Evolutionary conservation across 1,140 invertebrate genomes (phyloP).

Genomic region (Thrips palmi): DNA sequence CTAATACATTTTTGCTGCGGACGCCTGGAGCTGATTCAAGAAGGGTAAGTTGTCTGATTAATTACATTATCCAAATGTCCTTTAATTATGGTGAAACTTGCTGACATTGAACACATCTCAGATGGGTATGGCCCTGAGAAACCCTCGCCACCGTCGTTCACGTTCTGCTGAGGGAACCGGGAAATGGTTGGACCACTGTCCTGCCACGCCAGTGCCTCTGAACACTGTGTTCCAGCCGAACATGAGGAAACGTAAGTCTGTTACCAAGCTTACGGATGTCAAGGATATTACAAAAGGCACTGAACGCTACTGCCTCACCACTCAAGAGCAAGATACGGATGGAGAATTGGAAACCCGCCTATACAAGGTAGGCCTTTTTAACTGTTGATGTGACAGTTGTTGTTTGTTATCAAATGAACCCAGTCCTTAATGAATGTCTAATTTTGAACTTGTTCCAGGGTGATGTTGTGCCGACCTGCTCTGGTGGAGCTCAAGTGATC

Average conservation of each 20-base stretch:
- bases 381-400: not conserved
- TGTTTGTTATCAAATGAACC: slow-evolving; percentile 5
- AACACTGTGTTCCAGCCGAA: slow-evolving; percentile 76
- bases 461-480: slow-evolving; percentile 78
- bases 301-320: slow-evolving; percentile 78
- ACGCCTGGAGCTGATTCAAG: too few species aligned
- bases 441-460: slow-evolving; percentile 31
- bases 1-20: too few species aligned
- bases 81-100: too few species aligned
- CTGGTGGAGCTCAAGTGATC: slow-evolving; percentile 85
- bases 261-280: slow-evolving; percentile 51
- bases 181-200: slow-evolving; percentile 81
- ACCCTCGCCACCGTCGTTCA: slow-evolving; percentile 55
- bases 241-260: slow-evolving; percentile 62
- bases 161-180: slow-evolving; percentile 49
- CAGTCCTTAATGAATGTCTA: not conserved
- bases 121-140: slow-evolving; percentile 39
- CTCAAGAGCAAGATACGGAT: slow-evolving; percentile 76
- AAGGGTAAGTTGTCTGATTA: too few species aligned
- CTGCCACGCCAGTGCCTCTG: slow-evolving; percentile 44
- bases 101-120: too few species aligned
- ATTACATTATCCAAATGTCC: too few species aligned
- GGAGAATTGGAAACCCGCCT: slow-evolving; percentile 85
- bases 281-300: slow-evolving; percentile 53
- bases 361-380: slow-evolving; percentile 47